Percentiles rank a stretch among this genome's conserved stretches.
Conservation (phyloP, 2,797 vertebrate genomes). For the Pseudomugil gertrudae region DNA sequence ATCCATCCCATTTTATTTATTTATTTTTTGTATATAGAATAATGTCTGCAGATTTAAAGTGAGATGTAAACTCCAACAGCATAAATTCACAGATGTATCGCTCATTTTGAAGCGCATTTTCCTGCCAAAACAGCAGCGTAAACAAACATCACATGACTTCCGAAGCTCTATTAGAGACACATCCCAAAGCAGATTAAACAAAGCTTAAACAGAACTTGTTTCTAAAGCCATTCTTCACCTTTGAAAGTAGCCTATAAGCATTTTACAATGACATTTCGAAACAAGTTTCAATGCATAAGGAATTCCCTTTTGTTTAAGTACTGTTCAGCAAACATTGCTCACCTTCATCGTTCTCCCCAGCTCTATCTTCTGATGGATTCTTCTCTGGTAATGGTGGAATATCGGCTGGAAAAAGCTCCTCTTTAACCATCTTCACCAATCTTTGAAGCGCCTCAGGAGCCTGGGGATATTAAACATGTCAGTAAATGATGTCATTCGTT, state of each 20-base stretch:
- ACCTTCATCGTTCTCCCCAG: conserved; percentile 57
- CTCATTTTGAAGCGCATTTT: too few species aligned
- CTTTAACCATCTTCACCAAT: conserved; percentile 74
- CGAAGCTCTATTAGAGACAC: neutral
- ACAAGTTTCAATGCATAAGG: neutral
- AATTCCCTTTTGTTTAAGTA: neutral
- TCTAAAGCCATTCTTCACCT: neutral
- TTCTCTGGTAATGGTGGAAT: conserved; percentile 69
- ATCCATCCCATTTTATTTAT: too few species aligned
- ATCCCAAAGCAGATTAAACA: conserved; percentile 1
- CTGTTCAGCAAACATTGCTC: conserved; percentile 8
- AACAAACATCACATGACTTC: too few species aligned
- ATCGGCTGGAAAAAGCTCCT: conserved; percentile 70
- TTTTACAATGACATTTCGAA: neutral
- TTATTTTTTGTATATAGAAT: too few species aligned
- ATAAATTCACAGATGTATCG: too few species aligned
- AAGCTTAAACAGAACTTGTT: neutral
- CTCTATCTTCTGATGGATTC: conserved; percentile 30
- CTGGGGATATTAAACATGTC: conserved; percentile 52
- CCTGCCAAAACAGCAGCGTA: too few species aligned
- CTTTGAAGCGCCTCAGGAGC: conserved; percentile 72
- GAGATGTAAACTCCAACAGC: too few species aligned
- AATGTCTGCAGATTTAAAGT: too few species aligned
- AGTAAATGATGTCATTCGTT: neutral
- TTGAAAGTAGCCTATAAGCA: neutral